These are phyloP conservation scores for Phyllotis vaccarum DNA, from an alignment of 2,797 vertebrate genomes.

Conservation along the genomic window DNA sequence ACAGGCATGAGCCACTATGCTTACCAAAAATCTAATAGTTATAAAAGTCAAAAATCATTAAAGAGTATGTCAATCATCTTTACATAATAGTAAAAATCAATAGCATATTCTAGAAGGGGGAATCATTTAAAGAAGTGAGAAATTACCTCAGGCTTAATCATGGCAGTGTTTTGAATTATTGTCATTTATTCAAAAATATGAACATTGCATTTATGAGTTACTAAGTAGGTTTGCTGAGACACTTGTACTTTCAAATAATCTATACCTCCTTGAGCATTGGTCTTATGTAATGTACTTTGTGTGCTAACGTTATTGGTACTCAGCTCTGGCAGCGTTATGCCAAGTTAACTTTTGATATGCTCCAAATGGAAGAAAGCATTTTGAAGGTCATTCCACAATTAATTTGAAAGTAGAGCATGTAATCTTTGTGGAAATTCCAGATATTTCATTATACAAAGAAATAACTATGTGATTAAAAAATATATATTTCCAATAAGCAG, in stretches of 20 bases:
- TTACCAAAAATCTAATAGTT: background rate
- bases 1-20: background rate
- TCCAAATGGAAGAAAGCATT: background rate
- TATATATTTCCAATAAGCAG: background rate
- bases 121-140: background rate
- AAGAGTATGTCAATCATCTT: background rate
- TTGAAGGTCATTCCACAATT: background rate
- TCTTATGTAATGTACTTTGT: background rate
- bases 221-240: background rate
- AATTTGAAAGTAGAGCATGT: background rate
- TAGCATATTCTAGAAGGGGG: background rate
- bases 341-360: background rate
- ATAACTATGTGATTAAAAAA: background rate
- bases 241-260: background rate
- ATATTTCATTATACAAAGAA: background rate
- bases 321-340: background rate
- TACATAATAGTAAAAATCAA: constrained; percentile 37
- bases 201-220: background rate
- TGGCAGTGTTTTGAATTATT: background rate
- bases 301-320: background rate
- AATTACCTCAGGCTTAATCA: background rate
- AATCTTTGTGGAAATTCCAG: background rate
- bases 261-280: background rate
- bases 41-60: background rate
- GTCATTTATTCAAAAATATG: background rate